Conservation (phyloP, 1,140 invertebrate genomes). For the Triops cancriformis region DNA sequence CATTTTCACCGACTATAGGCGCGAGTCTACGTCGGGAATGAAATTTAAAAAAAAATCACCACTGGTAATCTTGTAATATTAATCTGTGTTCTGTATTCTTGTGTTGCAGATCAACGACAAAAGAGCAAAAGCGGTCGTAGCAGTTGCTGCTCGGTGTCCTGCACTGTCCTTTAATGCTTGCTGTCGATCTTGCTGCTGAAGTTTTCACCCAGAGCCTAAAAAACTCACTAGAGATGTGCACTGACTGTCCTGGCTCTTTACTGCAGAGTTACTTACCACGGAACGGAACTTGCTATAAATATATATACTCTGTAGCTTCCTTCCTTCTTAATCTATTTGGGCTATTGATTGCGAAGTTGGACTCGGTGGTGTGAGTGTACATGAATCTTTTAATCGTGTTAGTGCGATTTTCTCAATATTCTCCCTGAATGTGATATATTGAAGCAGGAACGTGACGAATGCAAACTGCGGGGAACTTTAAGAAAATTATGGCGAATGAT, state of each 20-base stretch:
- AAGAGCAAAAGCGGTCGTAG: conserved; percentile 87
- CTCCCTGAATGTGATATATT: conserved; percentile 6
- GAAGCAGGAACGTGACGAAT: neutral
- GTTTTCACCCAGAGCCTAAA: neutral
- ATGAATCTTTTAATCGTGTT: neutral
- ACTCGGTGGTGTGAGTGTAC: neutral
- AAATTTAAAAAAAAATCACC: too few relatives aligned
- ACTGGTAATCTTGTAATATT: too few relatives aligned
- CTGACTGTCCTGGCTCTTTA: neutral
- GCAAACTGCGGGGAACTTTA: neutral
- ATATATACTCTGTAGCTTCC: neutral
- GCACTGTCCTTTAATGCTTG: conserved; percentile 73
- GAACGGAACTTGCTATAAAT: neutral
- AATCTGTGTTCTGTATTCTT: conserved; percentile 30
- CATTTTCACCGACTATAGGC: too few relatives aligned
- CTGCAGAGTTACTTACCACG: neutral
- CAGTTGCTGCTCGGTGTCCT: conserved; percentile 83
- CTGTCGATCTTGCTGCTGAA: neutral
- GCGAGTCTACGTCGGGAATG: too few relatives aligned
- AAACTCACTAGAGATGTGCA: neutral
- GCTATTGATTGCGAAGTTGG: neutral
- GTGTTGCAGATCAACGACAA: conserved; percentile 79
- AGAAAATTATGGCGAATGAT: too few relatives aligned
- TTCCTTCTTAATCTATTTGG: neutral
- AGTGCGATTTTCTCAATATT: neutral